Base-by-base conservation (phyloP, 2,797 vertebrate species). In the Pseudotriccus pelzelni region DNA sequence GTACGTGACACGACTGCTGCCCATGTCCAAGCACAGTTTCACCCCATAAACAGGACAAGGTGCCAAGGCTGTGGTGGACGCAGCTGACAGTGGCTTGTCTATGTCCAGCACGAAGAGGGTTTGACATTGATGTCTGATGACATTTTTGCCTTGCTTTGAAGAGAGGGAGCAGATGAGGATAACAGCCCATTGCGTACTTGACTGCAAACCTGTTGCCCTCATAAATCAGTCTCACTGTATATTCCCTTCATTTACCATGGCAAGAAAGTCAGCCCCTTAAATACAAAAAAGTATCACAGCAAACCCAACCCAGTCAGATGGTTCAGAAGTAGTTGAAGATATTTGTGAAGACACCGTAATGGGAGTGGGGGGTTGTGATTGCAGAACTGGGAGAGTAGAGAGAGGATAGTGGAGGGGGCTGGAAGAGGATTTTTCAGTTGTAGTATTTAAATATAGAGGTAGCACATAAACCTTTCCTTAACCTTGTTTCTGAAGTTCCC, bases 91-190 rank as follows among this genome's bases (percentile, higher is more conserved):
- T 34, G 53, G 21, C 21, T 82, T 60, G 4, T 50, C 36, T 32
- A 4, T 21, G 41, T 32, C 69, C 80, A 52, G 18, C 36, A 16
- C 3, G 2, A 60, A 58, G 52, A 77, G 12, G 12, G 37, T 15
- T 77, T 95, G 67, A 70, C 41, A 49, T 37, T 93, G 43, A 20
- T 96, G 94, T 79, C 83, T 77, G 52, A 52, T 93, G 91, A 46
- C 88, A 86, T 76, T 96, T 96, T 86, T 91, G 47, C 34, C 39
- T 46, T 55, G 32, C 67, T 88, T 67, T 73, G 59, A 74, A 73
- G 66, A 21, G 23, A 47, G 37, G 15, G 44, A 63, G 79, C 69
- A 82, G 85, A 12, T 63, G 74, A 94, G 70, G 83, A 10, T 58
- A 68, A 56, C 0, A 0, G 49, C 85, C 41, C 23, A 3, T 78